Evolutionary conservation across 2,888 invertebrate genomes (phyloP).

Genomic region (Idaea straminata): DNA sequence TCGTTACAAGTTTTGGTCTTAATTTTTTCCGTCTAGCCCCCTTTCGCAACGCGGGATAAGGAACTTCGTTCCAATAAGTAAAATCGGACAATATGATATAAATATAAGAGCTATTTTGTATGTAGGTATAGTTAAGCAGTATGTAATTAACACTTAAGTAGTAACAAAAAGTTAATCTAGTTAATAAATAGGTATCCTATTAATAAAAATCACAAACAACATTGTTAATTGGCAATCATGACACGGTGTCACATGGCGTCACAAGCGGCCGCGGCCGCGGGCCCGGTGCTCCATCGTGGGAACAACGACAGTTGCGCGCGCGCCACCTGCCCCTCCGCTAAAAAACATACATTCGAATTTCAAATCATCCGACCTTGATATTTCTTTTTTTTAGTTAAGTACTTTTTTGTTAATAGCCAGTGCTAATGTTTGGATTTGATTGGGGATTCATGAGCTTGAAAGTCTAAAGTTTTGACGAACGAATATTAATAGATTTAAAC

Average conservation of each 20-base stretch:
- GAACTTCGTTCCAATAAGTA: too few relatives aligned
- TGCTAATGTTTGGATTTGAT: slow-evolving; percentile 12
- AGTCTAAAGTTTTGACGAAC: neutral
- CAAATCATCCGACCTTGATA: slow-evolving; percentile 72
- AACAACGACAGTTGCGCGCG: slow-evolving; percentile 73
- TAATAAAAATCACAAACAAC: slow-evolving; percentile 1
- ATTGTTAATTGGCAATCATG: slow-evolving; percentile 73
- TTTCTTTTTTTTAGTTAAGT: slow-evolving; percentile 32
- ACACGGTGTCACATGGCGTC: slow-evolving; percentile 53
- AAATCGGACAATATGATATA: too few relatives aligned
- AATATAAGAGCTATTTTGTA: too few relatives aligned
- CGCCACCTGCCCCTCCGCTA: slow-evolving; percentile 64
- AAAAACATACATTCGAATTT: slow-evolving; percentile 70
- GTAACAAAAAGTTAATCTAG: neutral
- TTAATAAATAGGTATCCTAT: neutral
- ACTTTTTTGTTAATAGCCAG: neutral
- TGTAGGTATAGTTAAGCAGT: too few relatives aligned
- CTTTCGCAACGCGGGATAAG: too few relatives aligned
- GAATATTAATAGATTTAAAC: neutral
- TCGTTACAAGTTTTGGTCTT: too few relatives aligned
- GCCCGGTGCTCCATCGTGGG: slow-evolving; percentile 74
- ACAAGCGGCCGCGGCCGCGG: slow-evolving; percentile 28
- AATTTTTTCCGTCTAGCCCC: too few relatives aligned
- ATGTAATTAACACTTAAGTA: too few relatives aligned
- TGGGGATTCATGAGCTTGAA: neutral